Base-by-base conservation (phyloP, 2,888 invertebrate species). In the Lasioglossum marginatum region DNA sequence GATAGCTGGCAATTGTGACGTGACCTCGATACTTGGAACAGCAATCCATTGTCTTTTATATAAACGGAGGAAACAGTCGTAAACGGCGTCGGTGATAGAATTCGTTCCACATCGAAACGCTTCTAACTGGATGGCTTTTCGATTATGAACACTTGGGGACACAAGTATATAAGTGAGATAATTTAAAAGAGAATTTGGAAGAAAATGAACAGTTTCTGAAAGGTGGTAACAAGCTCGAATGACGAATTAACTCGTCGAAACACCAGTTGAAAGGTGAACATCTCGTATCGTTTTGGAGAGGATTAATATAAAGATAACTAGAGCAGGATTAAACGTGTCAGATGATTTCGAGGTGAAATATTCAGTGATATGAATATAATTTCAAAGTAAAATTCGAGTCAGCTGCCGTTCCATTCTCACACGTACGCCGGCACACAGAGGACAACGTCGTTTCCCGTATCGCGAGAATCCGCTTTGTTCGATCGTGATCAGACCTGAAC, bases 391-490 rank as follows among this genome's bases (percentile, higher is more conserved):
- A 66, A 66, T 34, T 70, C 23, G n/a, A 12, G 6, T n/a, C 70
- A n/a, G 12, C 70, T 6, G 40, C 40, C 14, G 12, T 14, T 4
- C 70, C 4, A n/a, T 70, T 40, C 12, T 40, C 40, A 12, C 70
- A 40, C 40, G 40, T 23, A n/a, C 70, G 70, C 14, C 70, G 40
- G n/a, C 40, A 14, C n/a, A 37, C 14, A 5, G 14, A 37, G 40
- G 14, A n/a, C 70, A 40, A 12, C 37, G 40, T 19, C n/a, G 70
- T 40, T 37, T 40, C 70, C 40, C 40, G 70, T 48, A 48, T n/a
- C 66, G 72, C n/a, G 23, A 16, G 63, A 40, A 52, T 40, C n/a
- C 52, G n/a, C 12, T 57, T 37, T 72, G 37, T 16, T 75, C 79
- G 76, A 8, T 52, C 60, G 34, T 76, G 83, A 43, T 40, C 19